A percentile compares a stretch with the other conserved stretches of the same genome.
phyloP scores from a whole-genome alignment of 2,888 invertebrate genomes.

The Tenthredo livida region DNA sequence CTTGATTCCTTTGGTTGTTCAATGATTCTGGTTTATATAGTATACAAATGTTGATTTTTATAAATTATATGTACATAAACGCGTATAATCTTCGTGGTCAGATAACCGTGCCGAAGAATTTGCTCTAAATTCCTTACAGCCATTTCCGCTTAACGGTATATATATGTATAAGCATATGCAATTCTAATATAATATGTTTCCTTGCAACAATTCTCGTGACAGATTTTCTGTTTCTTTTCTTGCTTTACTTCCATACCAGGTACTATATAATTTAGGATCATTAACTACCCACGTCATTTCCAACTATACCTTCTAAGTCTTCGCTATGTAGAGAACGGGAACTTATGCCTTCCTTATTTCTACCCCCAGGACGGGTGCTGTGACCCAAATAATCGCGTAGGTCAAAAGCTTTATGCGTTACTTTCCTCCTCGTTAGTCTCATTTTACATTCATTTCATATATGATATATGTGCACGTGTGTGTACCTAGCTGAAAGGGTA shows the following conservation, averaged over 20 bases:
- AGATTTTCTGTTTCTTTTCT: neutral
- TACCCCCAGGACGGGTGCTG: conserved; percentile 36
- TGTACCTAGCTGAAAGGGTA: neutral
- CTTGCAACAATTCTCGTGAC: neutral
- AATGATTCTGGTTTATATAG: neutral
- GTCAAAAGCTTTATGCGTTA: conserved; percentile 23
- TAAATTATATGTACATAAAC: neutral
- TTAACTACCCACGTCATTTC: neutral
- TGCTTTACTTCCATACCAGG: neutral
- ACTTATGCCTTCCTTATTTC: neutral
- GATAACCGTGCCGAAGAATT: conserved; percentile 8
- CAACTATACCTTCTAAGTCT: neutral
- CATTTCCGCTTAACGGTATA: neutral
- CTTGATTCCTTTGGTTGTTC: conserved; percentile 5
- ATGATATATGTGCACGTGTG: neutral
- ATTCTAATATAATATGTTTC: neutral
- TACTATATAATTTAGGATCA: neutral
- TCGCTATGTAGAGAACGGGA: neutral
- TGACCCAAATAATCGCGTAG: conserved; percentile 46
- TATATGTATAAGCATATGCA: neutral
- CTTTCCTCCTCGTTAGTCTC: neutral
- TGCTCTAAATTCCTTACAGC: conserved; percentile 4
- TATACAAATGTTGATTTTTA: neutral
- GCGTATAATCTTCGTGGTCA: neutral
- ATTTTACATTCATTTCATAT: neutral